Conservation (phyloP, 2,113 vertebrate species). For the Sebastes fasciatus region DNA sequence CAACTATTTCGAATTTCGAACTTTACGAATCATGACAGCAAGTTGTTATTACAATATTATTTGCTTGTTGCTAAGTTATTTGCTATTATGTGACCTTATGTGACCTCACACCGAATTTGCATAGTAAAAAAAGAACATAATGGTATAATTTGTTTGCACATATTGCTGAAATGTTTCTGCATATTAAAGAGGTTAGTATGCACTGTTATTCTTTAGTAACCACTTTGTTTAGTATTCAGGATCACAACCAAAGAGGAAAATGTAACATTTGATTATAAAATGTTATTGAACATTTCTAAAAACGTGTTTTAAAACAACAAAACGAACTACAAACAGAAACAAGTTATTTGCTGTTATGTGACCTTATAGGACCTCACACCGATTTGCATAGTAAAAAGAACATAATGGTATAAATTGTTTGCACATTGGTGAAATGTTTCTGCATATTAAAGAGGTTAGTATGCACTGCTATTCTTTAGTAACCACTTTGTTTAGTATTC, state of each 20-base stretch:
- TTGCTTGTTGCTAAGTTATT: neutral
- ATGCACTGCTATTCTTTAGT: neutral
- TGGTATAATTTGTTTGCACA: too few relatives aligned
- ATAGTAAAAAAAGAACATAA: too few relatives aligned
- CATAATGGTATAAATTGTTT: too few relatives aligned
- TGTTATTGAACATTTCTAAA: neutral
- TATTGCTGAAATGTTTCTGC: neutral
- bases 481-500: neutral
- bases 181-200: neutral
- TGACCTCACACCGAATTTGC: neutral
- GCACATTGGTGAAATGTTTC: neutral
- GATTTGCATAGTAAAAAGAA: neutral
- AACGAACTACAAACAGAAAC: too few relatives aligned
- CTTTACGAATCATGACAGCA: too few relatives aligned
- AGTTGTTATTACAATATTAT: neutral
- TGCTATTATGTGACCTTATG: neutral
- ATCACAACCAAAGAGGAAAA: too few relatives aligned
- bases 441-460: neutral
- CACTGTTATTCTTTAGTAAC: neutral
- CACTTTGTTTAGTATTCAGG: neutral
- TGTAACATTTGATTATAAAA: neutral
- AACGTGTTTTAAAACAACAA: neutral
- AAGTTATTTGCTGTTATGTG: neutral
- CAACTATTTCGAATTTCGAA: too few relatives aligned
- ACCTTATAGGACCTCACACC: neutral